phyloP scores from a whole-genome alignment of 1,140 invertebrate species.

The Proctacanthus coquilletti region DNA sequence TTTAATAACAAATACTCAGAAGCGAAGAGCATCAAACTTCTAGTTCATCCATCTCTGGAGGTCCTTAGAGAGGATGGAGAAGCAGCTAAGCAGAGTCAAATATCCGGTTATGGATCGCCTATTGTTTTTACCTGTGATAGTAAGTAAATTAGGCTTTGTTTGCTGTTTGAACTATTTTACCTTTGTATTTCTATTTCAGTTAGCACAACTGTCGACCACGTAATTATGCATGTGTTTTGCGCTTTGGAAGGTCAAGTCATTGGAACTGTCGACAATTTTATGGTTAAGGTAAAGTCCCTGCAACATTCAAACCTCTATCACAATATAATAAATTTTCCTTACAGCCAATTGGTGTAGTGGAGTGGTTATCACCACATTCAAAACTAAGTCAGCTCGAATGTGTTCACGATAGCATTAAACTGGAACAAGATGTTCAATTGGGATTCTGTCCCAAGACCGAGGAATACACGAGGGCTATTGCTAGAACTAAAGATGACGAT shows the following conservation, averaged over 20 bases:
- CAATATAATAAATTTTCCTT: background rate
- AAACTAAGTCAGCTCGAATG: slow-evolving; percentile 79
- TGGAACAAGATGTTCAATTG: slow-evolving; percentile 79
- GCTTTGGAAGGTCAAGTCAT: slow-evolving; percentile 55
- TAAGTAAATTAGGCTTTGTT: slow-evolving; percentile 31
- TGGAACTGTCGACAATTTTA: slow-evolving; percentile 49
- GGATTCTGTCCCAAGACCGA: slow-evolving; percentile 50
- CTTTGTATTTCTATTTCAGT: slow-evolving; percentile 51
- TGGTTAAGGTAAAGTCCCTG: slow-evolving; percentile 33
- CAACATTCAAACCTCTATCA: background rate
- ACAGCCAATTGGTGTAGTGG: slow-evolving; percentile 23
- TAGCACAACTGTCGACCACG: slow-evolving; percentile 69
- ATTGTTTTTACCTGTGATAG: slow-evolving; percentile 78
- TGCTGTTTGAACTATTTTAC: no score
- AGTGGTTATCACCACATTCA: slow-evolving; percentile 35
- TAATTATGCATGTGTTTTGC: slow-evolving; percentile 74
- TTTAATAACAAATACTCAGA: slow-evolving; percentile 59
- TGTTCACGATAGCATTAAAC: slow-evolving; percentile 83
- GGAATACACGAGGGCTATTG: slow-evolving; percentile 32
- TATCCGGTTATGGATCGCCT: slow-evolving; percentile 39
- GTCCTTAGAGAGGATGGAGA: slow-evolving; percentile 30
- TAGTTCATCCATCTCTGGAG: slow-evolving; percentile 52
- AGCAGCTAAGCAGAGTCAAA: slow-evolving; percentile 21
- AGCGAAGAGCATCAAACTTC: slow-evolving; percentile 70
- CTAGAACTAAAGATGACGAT: slow-evolving; percentile 52